A percentile compares a stretch with the other conserved stretches of the same genome.
Evolutionary conservation across 2,113 vertebrate genomes (phyloP).

Genomic region (Rhynchopsitta pachyrhyncha): DNA sequence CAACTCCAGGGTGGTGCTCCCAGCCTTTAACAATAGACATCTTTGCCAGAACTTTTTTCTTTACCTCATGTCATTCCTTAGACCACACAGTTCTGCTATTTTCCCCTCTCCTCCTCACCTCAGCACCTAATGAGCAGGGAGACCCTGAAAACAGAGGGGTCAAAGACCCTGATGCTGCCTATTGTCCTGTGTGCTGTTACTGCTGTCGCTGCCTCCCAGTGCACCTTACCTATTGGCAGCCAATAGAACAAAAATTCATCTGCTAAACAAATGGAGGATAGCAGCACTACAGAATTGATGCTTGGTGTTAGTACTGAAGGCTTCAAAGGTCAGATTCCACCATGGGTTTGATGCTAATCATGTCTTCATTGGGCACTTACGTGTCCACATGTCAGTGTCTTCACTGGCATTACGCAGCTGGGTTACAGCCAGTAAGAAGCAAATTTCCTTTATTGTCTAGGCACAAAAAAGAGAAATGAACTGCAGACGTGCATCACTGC

Average conservation of each 20-base stretch:
- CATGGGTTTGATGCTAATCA: not conserved
- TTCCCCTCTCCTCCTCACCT: not conserved
- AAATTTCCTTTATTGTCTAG: not conserved
- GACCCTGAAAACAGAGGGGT: not conserved
- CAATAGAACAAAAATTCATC: not conserved
- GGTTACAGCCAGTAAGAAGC: too few species aligned
- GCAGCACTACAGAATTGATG: not conserved
- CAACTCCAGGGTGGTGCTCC: not conserved
- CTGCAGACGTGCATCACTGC: accelerated
- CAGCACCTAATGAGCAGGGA: not conserved
- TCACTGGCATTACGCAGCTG: accelerated
- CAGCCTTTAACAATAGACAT: not conserved
- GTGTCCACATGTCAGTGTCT: accelerated
- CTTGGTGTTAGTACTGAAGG: not conserved
- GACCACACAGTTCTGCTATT: not conserved
- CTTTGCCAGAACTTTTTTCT: not conserved
- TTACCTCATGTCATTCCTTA: not conserved
- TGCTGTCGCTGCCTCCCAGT: accelerated
- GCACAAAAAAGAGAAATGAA: accelerated
- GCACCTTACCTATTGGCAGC: not conserved
- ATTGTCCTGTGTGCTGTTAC: not conserved
- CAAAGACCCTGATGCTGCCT: not conserved
- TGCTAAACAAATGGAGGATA: accelerated
- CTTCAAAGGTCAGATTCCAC: not conserved
- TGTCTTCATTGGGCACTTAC: accelerated